phyloP scores from a whole-genome alignment of 2,113 vertebrate species.

The Indri indri region DNA sequence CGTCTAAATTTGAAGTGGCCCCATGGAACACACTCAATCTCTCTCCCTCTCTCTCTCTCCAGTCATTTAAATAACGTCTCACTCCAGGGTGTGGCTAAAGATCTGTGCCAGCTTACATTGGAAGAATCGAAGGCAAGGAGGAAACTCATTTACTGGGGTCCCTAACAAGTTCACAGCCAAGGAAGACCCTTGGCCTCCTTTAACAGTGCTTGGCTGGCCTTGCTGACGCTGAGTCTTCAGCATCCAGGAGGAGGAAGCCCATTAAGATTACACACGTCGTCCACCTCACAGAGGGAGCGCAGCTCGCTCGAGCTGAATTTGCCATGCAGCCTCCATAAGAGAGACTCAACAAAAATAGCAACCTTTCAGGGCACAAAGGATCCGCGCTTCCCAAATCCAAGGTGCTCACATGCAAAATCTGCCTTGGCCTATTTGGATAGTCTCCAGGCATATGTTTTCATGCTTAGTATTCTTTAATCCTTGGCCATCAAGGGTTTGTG shows the following conservation, averaged over 20 bases:
- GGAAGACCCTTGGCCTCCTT: not conserved
- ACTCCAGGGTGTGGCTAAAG: not conserved
- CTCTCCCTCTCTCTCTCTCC: not conserved
- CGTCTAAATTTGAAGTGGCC: not conserved
- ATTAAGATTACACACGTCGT: fast-evolving
- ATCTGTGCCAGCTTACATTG: fast-evolving
- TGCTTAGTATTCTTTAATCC: not conserved
- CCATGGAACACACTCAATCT: not conserved
- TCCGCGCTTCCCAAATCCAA: not conserved
- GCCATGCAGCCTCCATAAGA: not conserved
- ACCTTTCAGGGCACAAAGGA: not conserved
- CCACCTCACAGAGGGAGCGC: not conserved
- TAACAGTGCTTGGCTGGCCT: not conserved
- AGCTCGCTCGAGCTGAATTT: fast-evolving
- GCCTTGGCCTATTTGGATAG: not conserved
- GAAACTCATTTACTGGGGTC: too few species aligned
- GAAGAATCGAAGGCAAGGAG: not conserved
- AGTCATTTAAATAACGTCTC: not conserved
- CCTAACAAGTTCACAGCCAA: not conserved
- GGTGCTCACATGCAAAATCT: not conserved
- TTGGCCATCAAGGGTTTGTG: not conserved
- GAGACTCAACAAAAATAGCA: not conserved
- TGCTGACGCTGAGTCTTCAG: too few species aligned
- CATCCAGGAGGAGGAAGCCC: not conserved
- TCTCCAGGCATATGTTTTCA: not conserved